A percentile compares a stretch with the other conserved stretches of the same genome.
phyloP scores from a whole-genome alignment of 1,140 invertebrate genomes.

The silkworm (Bombyx mori) region ASM3026992v2 NC_085123.1:9471001-9471500 shows the following conservation, averaged over 20 bases:
- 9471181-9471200: constrained; percentile 6
- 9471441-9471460: too few species aligned
- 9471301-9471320: constrained; percentile 23
- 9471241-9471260: constrained; percentile 14
- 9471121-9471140: too few species aligned
- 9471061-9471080: too few species aligned
- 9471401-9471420: background rate
- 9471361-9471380: constrained; percentile 6
- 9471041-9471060: too few species aligned
- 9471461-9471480: too few species aligned
- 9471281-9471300: constrained; percentile 20
- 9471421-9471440: too few species aligned
- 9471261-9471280: constrained; percentile 17
- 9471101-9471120: too few species aligned
- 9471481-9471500: too few species aligned
- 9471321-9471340: constrained; percentile 29
- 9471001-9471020: too few species aligned
- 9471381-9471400: constrained; percentile 4
- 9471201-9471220: constrained; percentile 5
- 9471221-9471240: constrained; percentile 13
- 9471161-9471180: background rate
- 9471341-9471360: constrained; percentile 8
- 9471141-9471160: background rate
- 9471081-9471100: too few species aligned
- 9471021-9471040: too few species aligned